Evolutionary conservation across 2,888 invertebrate species (phyloP), one percentile per base, ranked within the genome.

Genomic region (Torymus tubicola): DNA sequence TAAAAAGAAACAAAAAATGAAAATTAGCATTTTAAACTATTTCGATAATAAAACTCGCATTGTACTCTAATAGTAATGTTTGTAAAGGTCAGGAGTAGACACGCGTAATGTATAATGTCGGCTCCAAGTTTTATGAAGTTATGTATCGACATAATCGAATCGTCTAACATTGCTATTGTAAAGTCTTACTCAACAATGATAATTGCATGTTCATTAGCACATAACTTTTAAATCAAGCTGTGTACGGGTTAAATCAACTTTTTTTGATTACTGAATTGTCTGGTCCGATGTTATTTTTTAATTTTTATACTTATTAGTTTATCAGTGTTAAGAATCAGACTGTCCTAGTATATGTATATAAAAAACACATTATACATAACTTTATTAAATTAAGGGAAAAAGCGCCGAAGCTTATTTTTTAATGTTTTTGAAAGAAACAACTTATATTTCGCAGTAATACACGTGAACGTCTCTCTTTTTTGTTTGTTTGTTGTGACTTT

Each of bases 131-230:
- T 79, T 77, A 81, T 79, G 81, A 82, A 81, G 73, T 84, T 83
- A 83, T 68, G 50, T 80, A 76, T 76, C 55, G 42, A 77, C 76
- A 77, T 84, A 70, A 70, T 84, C 74, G 81, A 84, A 82, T 83
- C 75, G 71, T 84, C 77, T 83, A 84, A 84, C 83, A 83, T 81
- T 84, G 83, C 83, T 84, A 84, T 84, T 83, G 78, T 84, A 83
- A 85, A 81, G 77, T 83, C 80, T 82, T 63, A 76, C 67, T 76
- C 80, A 84, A 85, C 82, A 82, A 80, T 83, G 79, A 83, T 85
- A 84, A 83, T 84, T 84, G 85, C 85, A 85, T 85, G 85, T 84
- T 84, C 81, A 81, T 83, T 84, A 85, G 82, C 81, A 82, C 82
- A 83, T 84, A 83, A 83, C 75, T 74, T 80, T 77, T 83, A 84